Evolutionary conservation across 2,888 invertebrate species (phyloP), one percentile per base, ranked within the genome.

Genomic region (Himalopsyche kuldschensis): DNA sequence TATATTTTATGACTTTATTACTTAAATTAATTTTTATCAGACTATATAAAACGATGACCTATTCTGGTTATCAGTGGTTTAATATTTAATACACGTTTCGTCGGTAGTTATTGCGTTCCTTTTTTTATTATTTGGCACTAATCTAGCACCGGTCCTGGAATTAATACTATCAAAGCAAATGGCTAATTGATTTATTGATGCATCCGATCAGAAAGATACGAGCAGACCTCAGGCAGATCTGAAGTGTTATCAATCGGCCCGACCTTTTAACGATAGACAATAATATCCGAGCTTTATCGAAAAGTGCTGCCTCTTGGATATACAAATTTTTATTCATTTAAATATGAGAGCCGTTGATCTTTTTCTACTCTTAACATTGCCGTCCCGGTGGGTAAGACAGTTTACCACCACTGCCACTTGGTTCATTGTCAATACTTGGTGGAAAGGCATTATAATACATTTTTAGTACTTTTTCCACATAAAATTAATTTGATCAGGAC

Each of bases 131-230:
- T 3, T 69, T 69, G 27, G 27, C 27, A 24, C 27, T 63, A 27
- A 63, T 63, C 63, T 30, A 30, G 69, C 30, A 27, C 69, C 69
- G 69, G 69, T 69, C 69, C 69, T 69, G 69, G 27, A 69, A 27
- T 69, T 30, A 69, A 69, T 69, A 30, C 27, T 69, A 69, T 69
- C 69, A 27, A 30, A 69, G 4, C 20, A 27, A 24, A 69, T 27
- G 69, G 69, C 69, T 69, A 69, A 69, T 69, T 69, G 69, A 69
- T 69, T 69, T 69, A 69, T 69, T 69, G 69, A 69, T 69, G 69
- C 69, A 27, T 69, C 69, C 0, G 30, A 69, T 69, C 69, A 3
- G 30, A 30, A 69, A 69, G 69, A 69, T 69, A 69, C 27, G 69
- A 27, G 27, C 69, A 69, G 69, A 27, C 69, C 69, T 69, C 69